phyloP scores from a whole-genome alignment of 2,888 invertebrate species.

The Ganaspis brasiliensis region DNA sequence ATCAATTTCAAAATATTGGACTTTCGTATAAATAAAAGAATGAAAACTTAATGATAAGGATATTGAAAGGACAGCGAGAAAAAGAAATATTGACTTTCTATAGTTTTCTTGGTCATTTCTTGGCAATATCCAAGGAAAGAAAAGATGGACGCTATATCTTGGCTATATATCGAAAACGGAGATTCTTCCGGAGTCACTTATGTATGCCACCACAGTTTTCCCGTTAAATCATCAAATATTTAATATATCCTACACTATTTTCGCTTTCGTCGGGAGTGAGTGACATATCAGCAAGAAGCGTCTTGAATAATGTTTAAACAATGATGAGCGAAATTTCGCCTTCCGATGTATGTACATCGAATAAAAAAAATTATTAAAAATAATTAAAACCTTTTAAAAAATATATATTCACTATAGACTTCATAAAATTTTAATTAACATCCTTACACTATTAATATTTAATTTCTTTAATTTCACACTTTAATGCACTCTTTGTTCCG shows the following conservation, averaged over 20 bases:
- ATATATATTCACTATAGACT: too few species aligned
- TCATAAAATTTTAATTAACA: too few species aligned
- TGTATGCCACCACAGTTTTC: constrained; percentile 19
- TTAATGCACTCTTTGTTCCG: too few species aligned
- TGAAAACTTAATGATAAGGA: neutral
- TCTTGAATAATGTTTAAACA: constrained; percentile 13
- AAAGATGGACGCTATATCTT: constrained; percentile 5
- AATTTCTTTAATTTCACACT: too few species aligned
- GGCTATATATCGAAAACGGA: constrained; percentile 1
- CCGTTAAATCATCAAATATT: constrained; percentile 39
- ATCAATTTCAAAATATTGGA: neutral
- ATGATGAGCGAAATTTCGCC: neutral
- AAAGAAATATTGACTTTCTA: constrained; percentile 17
- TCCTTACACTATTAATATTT: too few species aligned
- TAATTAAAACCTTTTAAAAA: neutral
- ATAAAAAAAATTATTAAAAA: neutral
- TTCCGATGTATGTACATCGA: neutral
- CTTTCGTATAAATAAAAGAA: too few species aligned
- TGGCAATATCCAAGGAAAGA: constrained; percentile 1
- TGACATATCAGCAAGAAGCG: constrained; percentile 5
- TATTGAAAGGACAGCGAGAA: constrained; percentile 15
- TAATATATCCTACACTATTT: constrained; percentile 28
- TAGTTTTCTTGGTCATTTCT: constrained; percentile 2
- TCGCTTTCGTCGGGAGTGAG: neutral
- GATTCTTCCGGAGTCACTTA: constrained; percentile 14